Evolutionary conservation across 2,888 invertebrate genomes (phyloP).

Genomic region (Acronicta leporina): DNA sequence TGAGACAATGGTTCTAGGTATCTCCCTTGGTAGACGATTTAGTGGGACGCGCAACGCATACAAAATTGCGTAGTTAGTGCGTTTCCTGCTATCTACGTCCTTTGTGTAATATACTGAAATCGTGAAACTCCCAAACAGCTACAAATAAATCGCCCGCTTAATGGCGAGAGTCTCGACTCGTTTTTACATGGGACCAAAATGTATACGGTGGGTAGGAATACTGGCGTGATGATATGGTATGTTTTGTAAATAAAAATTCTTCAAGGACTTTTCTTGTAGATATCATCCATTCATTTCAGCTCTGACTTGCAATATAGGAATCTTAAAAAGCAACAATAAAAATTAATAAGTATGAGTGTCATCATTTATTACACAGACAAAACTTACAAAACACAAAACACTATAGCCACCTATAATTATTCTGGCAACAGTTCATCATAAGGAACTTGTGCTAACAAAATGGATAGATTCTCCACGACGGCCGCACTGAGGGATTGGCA

Average conservation of each 20-base stretch:
- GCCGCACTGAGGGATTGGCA: constrained; percentile 68
- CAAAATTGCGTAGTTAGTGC: constrained; percentile 5
- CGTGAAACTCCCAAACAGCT: neutral
- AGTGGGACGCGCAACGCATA: constrained; percentile 18
- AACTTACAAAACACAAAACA: neutral
- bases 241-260: no score
- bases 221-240: no score
- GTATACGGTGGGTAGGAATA: no score
- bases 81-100: neutral
- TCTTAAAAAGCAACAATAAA: no score
- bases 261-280: no score
- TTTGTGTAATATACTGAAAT: no score
- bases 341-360: no score
- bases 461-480: constrained; percentile 71
- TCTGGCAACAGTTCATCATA: constrained; percentile 76
- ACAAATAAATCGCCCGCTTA: no score
- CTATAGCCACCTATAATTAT: constrained; percentile 28
- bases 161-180: no score
- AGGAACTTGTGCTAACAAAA: constrained; percentile 73
- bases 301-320: no score
- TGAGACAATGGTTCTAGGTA: constrained; percentile 25
- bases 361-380: constrained; percentile 19
- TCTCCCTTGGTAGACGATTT: constrained; percentile 31
- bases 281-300: no score
- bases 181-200: no score